These are phyloP conservation scores for Disparrhopalites patrizii DNA, from an alignment of 2,888 invertebrate species.

Conservation along the genomic window DNA sequence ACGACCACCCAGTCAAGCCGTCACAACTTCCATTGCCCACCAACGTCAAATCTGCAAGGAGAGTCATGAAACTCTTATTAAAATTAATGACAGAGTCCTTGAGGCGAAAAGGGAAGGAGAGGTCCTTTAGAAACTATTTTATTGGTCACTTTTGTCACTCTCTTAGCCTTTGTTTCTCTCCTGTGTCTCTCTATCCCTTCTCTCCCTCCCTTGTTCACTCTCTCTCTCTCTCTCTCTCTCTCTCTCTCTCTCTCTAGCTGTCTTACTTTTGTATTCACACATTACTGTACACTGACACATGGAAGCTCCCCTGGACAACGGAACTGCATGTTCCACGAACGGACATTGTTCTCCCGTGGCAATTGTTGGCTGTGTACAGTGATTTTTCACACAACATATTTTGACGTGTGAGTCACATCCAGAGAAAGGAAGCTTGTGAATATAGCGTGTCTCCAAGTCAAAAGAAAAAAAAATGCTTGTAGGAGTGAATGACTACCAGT, in stretches of 20 bases:
- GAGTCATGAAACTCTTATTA: slow-evolving; percentile 25
- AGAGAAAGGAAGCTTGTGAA: too few species aligned
- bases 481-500: too few species aligned
- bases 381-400: slow-evolving; percentile 48
- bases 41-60: slow-evolving; percentile 30
- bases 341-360: slow-evolving; percentile 3
- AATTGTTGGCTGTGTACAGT: too few species aligned
- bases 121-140: background rate
- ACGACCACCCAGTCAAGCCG: slow-evolving; percentile 48
- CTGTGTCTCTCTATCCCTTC: background rate
- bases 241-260: background rate
- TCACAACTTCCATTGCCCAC: slow-evolving; percentile 48
- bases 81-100: slow-evolving; percentile 21
- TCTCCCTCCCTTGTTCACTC: background rate
- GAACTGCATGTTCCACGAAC: background rate
- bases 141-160: slow-evolving; percentile 14
- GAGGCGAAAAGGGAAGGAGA: background rate
- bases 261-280: background rate
- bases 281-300: background rate
- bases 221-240: background rate
- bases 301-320: background rate
- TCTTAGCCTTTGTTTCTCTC: background rate
- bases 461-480: too few species aligned
- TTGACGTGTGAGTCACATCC: slow-evolving; percentile 46
- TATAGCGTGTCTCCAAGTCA: too few species aligned